A percentile compares a stretch with the other conserved stretches of the same genome.
These are phyloP conservation scores for Lithophane socia DNA, from an alignment of 2,888 invertebrate genomes.

Conservation along the genomic window DNA sequence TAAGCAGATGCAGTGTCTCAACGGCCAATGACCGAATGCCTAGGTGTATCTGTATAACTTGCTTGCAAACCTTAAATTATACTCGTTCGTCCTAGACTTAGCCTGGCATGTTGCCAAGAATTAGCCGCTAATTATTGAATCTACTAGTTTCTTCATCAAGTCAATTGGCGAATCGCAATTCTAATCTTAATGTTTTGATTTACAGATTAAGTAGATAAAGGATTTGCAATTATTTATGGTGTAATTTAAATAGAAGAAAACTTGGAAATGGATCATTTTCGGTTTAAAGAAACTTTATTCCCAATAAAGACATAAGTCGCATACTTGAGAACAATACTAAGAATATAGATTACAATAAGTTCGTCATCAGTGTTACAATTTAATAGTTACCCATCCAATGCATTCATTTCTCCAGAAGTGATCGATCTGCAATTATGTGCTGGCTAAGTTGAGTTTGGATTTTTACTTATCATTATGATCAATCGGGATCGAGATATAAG, in stretches of 20 bases:
- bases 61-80: neutral
- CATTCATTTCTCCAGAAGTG: too few relatives aligned
- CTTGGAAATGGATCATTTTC: neutral
- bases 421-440: too few relatives aligned
- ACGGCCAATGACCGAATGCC: slow-evolving; percentile 9
- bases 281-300: too few relatives aligned
- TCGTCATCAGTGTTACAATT: too few relatives aligned
- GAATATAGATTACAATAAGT: too few relatives aligned
- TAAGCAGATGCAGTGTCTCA: slow-evolving; percentile 2
- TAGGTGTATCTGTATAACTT: neutral
- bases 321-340: too few relatives aligned
- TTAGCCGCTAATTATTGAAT: slow-evolving; percentile 17
- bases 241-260: neutral
- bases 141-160: neutral
- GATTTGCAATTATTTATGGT: neutral
- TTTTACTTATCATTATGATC: too few relatives aligned
- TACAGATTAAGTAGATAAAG: neutral
- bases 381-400: too few relatives aligned
- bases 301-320: too few relatives aligned
- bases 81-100: slow-evolving; percentile 12
- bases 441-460: too few relatives aligned
- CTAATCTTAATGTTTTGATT: neutral
- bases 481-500: too few relatives aligned
- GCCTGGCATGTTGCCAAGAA: slow-evolving; percentile 30
- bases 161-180: neutral